phyloP scores from a whole-genome alignment of 53 echinoderm and acorn worm genomes.

The Mesocentrotus franciscanus region DNA sequence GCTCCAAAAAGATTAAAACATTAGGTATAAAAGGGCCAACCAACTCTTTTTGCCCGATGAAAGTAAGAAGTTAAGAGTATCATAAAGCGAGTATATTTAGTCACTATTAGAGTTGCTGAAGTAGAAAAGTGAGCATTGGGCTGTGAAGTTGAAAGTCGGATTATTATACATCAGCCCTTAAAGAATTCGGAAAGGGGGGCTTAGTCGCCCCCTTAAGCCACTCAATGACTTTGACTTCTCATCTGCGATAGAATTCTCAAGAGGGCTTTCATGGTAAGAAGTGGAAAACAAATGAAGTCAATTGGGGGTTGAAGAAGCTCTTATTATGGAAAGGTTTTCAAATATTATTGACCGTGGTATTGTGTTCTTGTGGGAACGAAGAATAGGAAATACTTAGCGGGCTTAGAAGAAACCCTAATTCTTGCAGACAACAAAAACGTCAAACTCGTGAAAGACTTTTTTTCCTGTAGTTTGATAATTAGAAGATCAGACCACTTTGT shows the following conservation, averaged over 20 bases:
- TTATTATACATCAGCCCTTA: neutral
- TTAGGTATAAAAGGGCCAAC: neutral
- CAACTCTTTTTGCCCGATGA: neutral
- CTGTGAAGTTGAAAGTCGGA: neutral
- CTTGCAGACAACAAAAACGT: neutral
- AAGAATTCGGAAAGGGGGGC: neutral
- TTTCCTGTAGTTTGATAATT: conserved; percentile 27
- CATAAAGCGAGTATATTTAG: neutral
- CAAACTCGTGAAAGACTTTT: neutral
- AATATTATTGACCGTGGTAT: neutral
- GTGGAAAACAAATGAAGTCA: neutral
- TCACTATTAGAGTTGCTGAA: conserved; percentile 20
- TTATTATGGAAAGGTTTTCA: neutral
- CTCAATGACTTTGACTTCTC: conserved; percentile 48
- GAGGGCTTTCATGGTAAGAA: neutral
- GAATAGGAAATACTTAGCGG: conserved; percentile 15
- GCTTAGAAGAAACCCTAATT: neutral
- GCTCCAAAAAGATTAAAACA: neutral
- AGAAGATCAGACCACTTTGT: conserved; percentile 25
- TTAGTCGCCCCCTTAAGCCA: conserved; percentile 5
- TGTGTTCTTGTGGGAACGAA: neutral
- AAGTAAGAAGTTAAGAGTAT: neutral
- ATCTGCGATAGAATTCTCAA: neutral
- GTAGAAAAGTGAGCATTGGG: neutral
- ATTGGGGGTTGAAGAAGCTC: neutral